Base-by-base conservation (phyloP, 2,113 vertebrate species). In the Emydura subglobosa region DNA sequence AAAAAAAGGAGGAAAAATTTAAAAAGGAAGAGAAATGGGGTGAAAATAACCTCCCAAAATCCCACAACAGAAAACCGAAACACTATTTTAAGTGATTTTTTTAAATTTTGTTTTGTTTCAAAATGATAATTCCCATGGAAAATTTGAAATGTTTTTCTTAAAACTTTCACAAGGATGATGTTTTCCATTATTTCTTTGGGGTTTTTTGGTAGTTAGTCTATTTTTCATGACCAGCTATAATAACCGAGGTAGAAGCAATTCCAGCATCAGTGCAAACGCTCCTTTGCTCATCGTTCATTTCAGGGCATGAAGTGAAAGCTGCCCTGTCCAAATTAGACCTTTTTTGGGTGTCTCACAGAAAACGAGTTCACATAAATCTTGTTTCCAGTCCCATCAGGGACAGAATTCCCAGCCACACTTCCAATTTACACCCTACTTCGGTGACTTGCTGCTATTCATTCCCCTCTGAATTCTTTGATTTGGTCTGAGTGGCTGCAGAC, bases 381-480 rank as follows among this genome's bases (percentile, higher is more conserved):
- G 72, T 25, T 42, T 76, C 10, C 72, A 42, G 5, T 39, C 12
- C 72, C 39, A 44, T 76, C 39, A 44, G 21, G 39, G 39, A 42
- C 10, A 76, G 42, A 21, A 22, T 21, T 76, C n/a, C 24, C 10
- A 76, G 24, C 5, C 11, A 44, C 21, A 27, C 39, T 34, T 39
- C 82, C 29, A 16, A 39, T 91, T 68, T 65, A 87, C n/a, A n/a
- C 10, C 24, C 21, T 13, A 3, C 55, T 21, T 42, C 25, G 13
- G 25, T 31, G 51, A 87, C 8, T 29, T 0, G 0, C 2, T n/a
- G 39, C 12, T 49, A 10, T 7, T 4, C 2, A 3, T 50, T n/a
- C 47, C 29, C 16, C 3, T 17, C 25, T 5, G 17, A 79, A 50
- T 29, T 42, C 24, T 68, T n/a, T n/a, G 61, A n/a, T 19, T 19